Conservation (phyloP, 2,888 invertebrate genomes). For the Mesoligia furuncula region DNA sequence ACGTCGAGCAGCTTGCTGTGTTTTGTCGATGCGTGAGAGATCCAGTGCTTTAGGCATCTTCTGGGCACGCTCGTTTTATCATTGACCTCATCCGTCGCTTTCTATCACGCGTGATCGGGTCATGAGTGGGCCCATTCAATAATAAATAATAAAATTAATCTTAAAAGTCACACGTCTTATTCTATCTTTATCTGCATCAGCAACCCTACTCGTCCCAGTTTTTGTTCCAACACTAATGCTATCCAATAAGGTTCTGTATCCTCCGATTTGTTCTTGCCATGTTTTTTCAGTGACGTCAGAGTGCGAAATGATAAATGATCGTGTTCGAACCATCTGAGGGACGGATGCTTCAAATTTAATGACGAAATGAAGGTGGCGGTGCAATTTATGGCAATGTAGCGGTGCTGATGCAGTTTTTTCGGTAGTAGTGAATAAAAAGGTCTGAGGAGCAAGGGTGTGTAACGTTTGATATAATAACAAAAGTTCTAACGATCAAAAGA, state of each 20-base stretch:
- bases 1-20: too few relatives aligned
- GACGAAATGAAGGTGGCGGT: conserved; percentile 59
- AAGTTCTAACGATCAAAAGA: too few relatives aligned
- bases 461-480: too few relatives aligned
- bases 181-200: conserved; percentile 6
- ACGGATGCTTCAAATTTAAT: conserved; percentile 78
- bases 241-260: conserved; percentile 63
- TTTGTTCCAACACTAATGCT: conserved; percentile 54
- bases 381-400: conserved; percentile 28
- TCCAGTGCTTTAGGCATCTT: too few relatives aligned
- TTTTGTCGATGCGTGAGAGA: too few relatives aligned
- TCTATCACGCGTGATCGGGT: too few relatives aligned
- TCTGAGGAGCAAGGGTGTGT: too few relatives aligned
- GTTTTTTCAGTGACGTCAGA: conserved; percentile 72
- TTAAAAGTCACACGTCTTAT: not conserved
- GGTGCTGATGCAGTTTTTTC: not conserved
- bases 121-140: too few relatives aligned
- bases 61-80: too few relatives aligned
- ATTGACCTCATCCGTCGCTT: too few relatives aligned
- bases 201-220: conserved; percentile 33
- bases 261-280: conserved; percentile 65
- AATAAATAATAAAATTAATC: too few relatives aligned
- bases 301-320: conserved; percentile 77
- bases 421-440: not conserved
- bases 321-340: conserved; percentile 74